Evolutionary conservation across 2,888 invertebrate species (phyloP).

Genomic region (Plagiodera versicolora): DNA sequence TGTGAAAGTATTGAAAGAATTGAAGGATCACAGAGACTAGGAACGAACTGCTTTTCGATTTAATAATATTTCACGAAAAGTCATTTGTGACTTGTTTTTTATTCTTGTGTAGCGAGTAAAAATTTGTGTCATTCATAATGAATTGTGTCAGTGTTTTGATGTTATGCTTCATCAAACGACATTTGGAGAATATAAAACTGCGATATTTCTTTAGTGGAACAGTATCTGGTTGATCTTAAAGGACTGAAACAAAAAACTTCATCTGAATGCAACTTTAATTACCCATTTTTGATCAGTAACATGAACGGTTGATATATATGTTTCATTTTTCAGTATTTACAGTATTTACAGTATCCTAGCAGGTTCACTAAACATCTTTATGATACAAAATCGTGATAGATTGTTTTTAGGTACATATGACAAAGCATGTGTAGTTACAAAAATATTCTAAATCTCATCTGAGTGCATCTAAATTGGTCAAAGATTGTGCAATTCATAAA

Average conservation of each 20-base stretch:
- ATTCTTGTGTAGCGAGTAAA: too few relatives aligned
- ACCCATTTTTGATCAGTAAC: slow-evolving; percentile 33
- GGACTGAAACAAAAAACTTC: neutral
- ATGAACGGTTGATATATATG: slow-evolving; percentile 40
- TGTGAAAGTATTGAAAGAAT: too few relatives aligned
- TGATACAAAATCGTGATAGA: slow-evolving; percentile 39
- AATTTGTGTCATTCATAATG: too few relatives aligned
- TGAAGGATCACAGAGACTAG: too few relatives aligned
- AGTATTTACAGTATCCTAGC: slow-evolving; percentile 36
- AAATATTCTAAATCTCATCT: slow-evolving; percentile 45
- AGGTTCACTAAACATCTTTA: slow-evolving; percentile 34
- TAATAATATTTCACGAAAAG: too few relatives aligned
- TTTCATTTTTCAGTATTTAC: slow-evolving; percentile 39
- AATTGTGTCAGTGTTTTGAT: too few relatives aligned
- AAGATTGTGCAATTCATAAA: slow-evolving; percentile 39
- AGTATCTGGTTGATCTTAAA: too few relatives aligned
- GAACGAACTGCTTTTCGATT: too few relatives aligned
- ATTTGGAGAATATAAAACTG: too few relatives aligned
- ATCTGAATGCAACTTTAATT: slow-evolving; percentile 26
- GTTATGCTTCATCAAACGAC: too few relatives aligned
- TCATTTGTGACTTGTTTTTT: too few relatives aligned
- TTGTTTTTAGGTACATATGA: slow-evolving; percentile 39
- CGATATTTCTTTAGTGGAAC: too few relatives aligned
- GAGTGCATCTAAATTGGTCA: slow-evolving; percentile 48
- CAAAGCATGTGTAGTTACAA: slow-evolving; percentile 44